A percentile compares a stretch with the other conserved stretches of the same genome.
These are phyloP conservation scores for Zygaena filipendulae DNA, from an alignment of 2,888 invertebrate species.

Conservation along the genomic window DNA sequence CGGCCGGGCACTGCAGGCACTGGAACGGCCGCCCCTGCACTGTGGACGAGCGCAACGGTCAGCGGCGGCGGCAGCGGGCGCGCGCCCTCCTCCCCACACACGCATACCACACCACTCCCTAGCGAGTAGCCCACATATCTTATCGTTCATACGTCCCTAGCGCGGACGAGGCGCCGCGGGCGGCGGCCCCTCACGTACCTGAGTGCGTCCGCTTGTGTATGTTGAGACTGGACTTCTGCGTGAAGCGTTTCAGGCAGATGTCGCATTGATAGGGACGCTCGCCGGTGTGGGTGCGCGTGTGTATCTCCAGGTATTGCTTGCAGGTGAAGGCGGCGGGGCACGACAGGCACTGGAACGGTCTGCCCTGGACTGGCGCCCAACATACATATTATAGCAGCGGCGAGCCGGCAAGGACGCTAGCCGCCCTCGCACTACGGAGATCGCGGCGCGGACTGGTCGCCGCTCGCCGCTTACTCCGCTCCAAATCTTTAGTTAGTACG, in stretches of 20 bases:
- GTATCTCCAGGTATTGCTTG: constrained; percentile 71
- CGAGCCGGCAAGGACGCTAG: constrained; percentile 53
- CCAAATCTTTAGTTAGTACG: constrained; percentile 28
- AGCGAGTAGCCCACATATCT: constrained; percentile 41
- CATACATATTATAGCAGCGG: constrained; percentile 64
- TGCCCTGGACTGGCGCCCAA: constrained; percentile 69
- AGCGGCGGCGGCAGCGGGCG: constrained; percentile 18
- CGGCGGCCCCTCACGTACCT: constrained; percentile 46
- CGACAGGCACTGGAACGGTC: constrained; percentile 71
- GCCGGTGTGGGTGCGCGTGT: constrained; percentile 71
- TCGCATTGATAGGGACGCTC: constrained; percentile 75
- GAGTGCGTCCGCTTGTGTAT: constrained; percentile 85
- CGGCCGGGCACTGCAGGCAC: constrained; percentile 69
- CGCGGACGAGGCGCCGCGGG: too few relatives aligned
- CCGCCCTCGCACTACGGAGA: constrained; percentile 54
- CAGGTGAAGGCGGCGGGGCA: constrained; percentile 69
- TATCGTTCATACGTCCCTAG: constrained; percentile 29
- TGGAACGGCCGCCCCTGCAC: constrained; percentile 70
- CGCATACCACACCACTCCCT: constrained; percentile 17
- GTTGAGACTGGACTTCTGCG: constrained; percentile 85
- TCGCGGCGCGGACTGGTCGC: constrained; percentile 61
- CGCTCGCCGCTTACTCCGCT: constrained; percentile 57
- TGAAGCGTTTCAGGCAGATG: constrained; percentile 82
- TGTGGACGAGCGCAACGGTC: constrained; percentile 36
- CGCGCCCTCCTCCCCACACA: constrained; percentile 20